Evolutionary conservation across 2,888 invertebrate genomes (phyloP), one percentile per base, ranked within the genome.

Genomic region (Ectropis crepuscularia): DNA sequence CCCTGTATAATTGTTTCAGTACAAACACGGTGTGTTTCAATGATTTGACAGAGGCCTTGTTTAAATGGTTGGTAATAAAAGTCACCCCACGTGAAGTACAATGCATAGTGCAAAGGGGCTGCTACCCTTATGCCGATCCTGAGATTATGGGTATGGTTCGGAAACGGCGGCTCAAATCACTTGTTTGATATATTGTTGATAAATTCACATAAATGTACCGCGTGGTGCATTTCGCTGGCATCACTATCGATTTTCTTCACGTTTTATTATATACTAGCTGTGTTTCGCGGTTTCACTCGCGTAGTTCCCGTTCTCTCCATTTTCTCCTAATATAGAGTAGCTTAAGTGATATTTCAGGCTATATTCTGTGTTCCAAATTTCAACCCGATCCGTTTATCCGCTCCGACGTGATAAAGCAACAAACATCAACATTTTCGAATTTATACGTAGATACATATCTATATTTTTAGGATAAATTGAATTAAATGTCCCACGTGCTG

Each of bases 61-160:
- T 77, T 73, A 57, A 73, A 63, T 86, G 86, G 90, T 67, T 72
- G 77, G 76, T 80, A 86, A 84, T 91, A 88, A 91, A 91, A 87
- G 86, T 90, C 82, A 88, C 91, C 91, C 88, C 81, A 86, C 84
- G 83, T 79, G 85, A 82, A 87, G 86, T 83, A 91, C 88, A 91
- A 89, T 88, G 87, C 86, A 81, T 75, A 77, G 81, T 86, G 87
- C 85, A 85, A 73, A 86, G 88, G 90, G 91, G 88, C 84, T 83
- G 81, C 76, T 84, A 84, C 91, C 90, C 89, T 85, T 83, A 79
- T 78, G 72, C 66, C 70, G 69, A 69, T 68, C 71, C 75, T 66
- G 74, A 81, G 79, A 80, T 81, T 79, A 80, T 77, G 78, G 84
- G 82, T 82, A 72, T 79, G 78, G 76, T 73, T 72, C 69, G 77